phyloP scores from a whole-genome alignment of 2,797 vertebrate genomes.

The Danio choprae region DNA sequence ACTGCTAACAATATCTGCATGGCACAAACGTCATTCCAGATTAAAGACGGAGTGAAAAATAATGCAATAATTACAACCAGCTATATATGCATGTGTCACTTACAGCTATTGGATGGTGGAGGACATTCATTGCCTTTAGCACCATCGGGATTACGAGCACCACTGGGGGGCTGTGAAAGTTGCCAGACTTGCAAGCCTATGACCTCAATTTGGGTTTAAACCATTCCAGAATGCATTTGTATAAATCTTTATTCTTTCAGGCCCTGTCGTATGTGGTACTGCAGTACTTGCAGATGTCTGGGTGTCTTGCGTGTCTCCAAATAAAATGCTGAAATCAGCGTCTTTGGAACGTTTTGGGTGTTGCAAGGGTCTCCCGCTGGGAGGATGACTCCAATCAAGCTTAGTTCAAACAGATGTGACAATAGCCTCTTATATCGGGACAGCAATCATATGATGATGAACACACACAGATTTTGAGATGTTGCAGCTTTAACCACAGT shows the following conservation, averaged over 20 bases:
- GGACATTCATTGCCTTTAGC: slow-evolving; percentile 14
- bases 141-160: slow-evolving; percentile 8
- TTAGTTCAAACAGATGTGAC: slow-evolving; percentile 48
- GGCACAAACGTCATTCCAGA: slow-evolving; percentile 18
- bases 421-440: slow-evolving; percentile 6
- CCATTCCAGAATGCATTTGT: slow-evolving; percentile 54
- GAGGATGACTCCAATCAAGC: slow-evolving; percentile 43
- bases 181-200: slow-evolving; percentile 41
- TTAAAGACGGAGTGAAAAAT: slow-evolving; percentile 43
- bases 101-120: slow-evolving; percentile 14
- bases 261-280: slow-evolving; percentile 42
- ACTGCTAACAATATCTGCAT: slow-evolving; percentile 35
- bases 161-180: slow-evolving; percentile 1
- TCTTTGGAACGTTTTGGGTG: slow-evolving; percentile 46
- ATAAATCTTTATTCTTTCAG: slow-evolving; percentile 53
- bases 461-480: neutral
- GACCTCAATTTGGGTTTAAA: slow-evolving; percentile 50
- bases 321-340: slow-evolving; percentile 45
- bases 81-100: slow-evolving; percentile 23
- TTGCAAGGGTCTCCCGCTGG: slow-evolving; percentile 44
- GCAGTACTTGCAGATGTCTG: slow-evolving; percentile 45
- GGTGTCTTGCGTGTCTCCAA: slow-evolving; percentile 37
- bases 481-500: slow-evolving; percentile 35
- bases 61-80: slow-evolving; percentile 42
- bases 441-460: neutral